Evolutionary conservation across 2,797 vertebrate genomes (phyloP), one percentile per base, ranked within the genome.

Genomic region (Pseudochromis fuscus): DNA sequence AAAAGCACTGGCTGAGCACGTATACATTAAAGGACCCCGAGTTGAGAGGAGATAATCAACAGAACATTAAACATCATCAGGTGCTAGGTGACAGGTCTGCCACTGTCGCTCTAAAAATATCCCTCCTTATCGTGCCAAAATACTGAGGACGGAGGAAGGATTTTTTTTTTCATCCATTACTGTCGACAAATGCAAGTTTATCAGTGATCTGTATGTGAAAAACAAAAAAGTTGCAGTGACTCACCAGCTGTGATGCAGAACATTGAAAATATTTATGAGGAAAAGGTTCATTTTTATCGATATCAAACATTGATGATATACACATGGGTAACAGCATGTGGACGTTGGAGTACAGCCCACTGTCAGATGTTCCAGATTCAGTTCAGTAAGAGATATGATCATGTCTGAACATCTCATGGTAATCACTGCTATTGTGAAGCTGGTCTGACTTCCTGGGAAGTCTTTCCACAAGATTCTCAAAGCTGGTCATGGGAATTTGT

Each of bases 1-100:
- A 46, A 73, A 75, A 30, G 23, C 38, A 68, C 31, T 35, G n/a
- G n/a, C 21, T 30, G 9, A n/a, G 10, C 18, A 4, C 12, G 19
- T 23, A 42, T 1, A 4, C 21, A 37, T 46, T 23, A 35, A 28
- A 35, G 35, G 44, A 23, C 56, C 70, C 51, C 79, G 66, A 76
- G 76, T 27, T 55, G 51, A 61, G 76, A 72, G 35, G 46, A 78
- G 82, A 83, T 83, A 75, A 72, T 81, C 73, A 75, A 64, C 35
- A 7, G 42, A 75, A 77, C 58, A 73, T 38, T 50, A 57, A 56
- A 49, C 67, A 71, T 55, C 35, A 68, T 79, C 56, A 64, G 23
- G 68, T 38, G 28, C 31, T 33, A 58, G 23, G 65, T 79, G 75
- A 86, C 60, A 73, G 51, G 16, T 64, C 62, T 60, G 42, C 10